phyloP scores from a whole-genome alignment of 2,113 vertebrate genomes.

The Tursiops truncatus region DNA sequence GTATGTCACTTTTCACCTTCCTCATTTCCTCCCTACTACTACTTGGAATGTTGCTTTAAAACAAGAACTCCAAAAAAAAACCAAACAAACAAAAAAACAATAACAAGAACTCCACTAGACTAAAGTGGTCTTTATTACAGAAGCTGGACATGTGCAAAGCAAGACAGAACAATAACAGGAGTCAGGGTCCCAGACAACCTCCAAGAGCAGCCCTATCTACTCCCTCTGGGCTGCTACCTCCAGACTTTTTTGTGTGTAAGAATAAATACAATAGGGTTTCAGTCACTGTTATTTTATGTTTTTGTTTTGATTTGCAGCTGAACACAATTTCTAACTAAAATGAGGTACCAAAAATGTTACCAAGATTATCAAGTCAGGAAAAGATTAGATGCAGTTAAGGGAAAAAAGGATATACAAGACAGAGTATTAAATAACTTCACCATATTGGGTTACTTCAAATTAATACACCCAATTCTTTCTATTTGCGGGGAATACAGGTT shows the following conservation, averaged over 20 bases:
- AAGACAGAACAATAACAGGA: neutral
- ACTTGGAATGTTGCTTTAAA: neutral
- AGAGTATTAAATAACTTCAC: neutral
- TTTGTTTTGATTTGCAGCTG: neutral
- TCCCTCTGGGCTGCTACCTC: fast-evolving
- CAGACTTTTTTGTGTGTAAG: neutral
- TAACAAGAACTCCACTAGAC: neutral
- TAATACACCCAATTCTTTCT: neutral
- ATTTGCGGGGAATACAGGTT: neutral
- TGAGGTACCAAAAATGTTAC: neutral
- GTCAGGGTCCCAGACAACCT: neutral
- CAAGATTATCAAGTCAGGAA: neutral
- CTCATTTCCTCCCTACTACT: neutral
- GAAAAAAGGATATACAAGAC: neutral
- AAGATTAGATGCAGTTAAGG: neutral
- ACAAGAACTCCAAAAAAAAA: neutral
- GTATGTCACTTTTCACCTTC: neutral
- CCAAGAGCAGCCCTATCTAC: neutral
- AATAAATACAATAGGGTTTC: neutral
- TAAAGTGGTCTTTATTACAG: neutral
- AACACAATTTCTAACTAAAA: neutral
- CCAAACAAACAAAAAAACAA: too few relatives aligned
- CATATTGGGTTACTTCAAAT: neutral
- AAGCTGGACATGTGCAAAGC: neutral
- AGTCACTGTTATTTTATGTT: neutral